These are phyloP conservation scores for Linnaemya vulpina DNA, from an alignment of 2,888 invertebrate genomes.

Conservation along the genomic window DNA sequence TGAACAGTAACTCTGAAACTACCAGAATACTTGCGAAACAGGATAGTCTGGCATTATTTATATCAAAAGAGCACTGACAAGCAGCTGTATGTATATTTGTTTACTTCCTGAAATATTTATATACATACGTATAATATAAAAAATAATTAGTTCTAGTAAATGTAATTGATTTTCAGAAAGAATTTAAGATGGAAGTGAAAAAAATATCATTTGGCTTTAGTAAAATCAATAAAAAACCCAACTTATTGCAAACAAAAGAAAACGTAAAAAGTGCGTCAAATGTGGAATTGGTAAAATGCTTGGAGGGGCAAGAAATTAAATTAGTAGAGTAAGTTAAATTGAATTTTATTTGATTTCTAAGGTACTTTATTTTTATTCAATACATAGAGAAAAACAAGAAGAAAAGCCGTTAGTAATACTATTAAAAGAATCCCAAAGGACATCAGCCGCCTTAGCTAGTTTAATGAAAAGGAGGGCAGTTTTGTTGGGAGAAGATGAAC, in stretches of 20 bases:
- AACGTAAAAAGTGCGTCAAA: constrained; percentile 84
- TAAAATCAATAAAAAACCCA: constrained; percentile 86
- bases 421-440: constrained; percentile 85
- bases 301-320: constrained; percentile 91
- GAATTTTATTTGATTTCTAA: constrained; percentile 26
- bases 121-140: too few species aligned
- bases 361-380: not conserved
- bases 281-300: constrained; percentile 88
- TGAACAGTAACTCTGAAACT: constrained; percentile 74
- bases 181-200: constrained; percentile 84
- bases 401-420: constrained; percentile 87
- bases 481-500: constrained; percentile 83
- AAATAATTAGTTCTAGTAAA: not conserved
- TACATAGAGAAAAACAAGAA: constrained; percentile 82
- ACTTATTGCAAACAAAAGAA: constrained; percentile 78
- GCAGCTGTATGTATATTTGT: constrained; percentile 73
- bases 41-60: constrained; percentile 4
- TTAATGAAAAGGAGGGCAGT: constrained; percentile 79
- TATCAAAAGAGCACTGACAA: not conserved
- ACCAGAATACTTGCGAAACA: constrained; percentile 76
- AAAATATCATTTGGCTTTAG: constrained; percentile 92
- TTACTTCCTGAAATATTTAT: constrained; percentile 44
- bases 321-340: constrained; percentile 86
- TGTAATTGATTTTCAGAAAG: not conserved
- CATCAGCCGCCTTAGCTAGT: constrained; percentile 84